These are phyloP conservation scores for Nymphalis urticae DNA, from an alignment of 2,888 invertebrate genomes.

Conservation along the genomic window DNA sequence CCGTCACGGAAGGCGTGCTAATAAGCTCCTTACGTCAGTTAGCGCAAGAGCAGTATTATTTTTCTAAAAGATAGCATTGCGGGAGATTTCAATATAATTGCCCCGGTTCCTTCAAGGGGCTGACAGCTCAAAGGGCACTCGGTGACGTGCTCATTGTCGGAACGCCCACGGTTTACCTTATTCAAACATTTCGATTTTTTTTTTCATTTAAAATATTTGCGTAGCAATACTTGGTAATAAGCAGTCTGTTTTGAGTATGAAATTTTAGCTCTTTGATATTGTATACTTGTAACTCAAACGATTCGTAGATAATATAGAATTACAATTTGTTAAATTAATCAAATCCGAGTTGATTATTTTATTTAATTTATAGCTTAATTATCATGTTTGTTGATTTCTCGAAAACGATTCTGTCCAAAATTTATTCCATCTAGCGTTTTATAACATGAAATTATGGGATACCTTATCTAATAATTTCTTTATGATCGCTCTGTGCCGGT, in stretches of 20 bases:
- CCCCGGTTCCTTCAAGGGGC: constrained; percentile 76
- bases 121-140: constrained; percentile 79
- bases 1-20: constrained; percentile 66
- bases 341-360: background rate
- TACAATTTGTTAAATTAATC: background rate
- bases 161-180: constrained; percentile 78
- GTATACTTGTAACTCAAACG: constrained; percentile 7
- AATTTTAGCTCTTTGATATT: constrained; percentile 31
- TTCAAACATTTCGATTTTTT: constrained; percentile 72
- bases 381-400: constrained; percentile 18
- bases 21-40: constrained; percentile 74
- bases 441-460: constrained; percentile 63
- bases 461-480: constrained; percentile 61
- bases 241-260: constrained; percentile 34
- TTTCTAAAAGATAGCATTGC: constrained; percentile 77
- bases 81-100: constrained; percentile 79
- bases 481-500: constrained; percentile 57
- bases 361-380: constrained; percentile 15
- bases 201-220: constrained; percentile 65
- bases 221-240: constrained; percentile 48
- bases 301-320: constrained; percentile 2
- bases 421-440: constrained; percentile 54
- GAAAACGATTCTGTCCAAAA: constrained; percentile 26
- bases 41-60: constrained; percentile 70
- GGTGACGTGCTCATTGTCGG: constrained; percentile 78